Conservation (phyloP, 2,113 vertebrate genomes). For the Chiloscyllium plagiosum region DNA sequence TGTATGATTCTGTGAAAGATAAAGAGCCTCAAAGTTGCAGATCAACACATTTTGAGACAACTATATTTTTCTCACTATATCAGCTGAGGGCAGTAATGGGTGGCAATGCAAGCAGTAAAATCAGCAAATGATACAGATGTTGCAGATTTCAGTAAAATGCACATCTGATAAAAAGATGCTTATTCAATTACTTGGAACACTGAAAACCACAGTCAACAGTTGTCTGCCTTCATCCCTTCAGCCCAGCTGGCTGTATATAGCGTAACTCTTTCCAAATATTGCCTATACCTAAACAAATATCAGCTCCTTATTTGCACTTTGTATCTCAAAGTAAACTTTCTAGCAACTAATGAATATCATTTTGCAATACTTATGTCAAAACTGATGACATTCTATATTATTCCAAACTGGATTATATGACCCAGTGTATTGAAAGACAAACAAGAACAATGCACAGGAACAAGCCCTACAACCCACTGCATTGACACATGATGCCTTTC, state of each 20-base stretch:
- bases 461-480: too few relatives aligned
- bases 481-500: too few relatives aligned
- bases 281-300: neutral
- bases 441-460: too few relatives aligned
- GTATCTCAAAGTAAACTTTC: neutral
- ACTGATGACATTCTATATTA: neutral
- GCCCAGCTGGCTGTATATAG: neutral
- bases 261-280: neutral
- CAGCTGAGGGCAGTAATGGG: neutral
- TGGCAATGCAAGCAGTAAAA: neutral
- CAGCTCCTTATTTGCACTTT: neutral
- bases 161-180: neutral
- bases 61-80: neutral
- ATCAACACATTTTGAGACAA: neutral
- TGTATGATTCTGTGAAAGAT: conserved; percentile 25
- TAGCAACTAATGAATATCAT: neutral
- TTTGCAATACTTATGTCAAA: too few relatives aligned
- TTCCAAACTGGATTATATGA: neutral
- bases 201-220: neutral
- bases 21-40: neutral
- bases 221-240: neutral
- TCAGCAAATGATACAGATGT: neutral
- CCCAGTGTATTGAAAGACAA: neutral
- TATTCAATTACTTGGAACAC: neutral
- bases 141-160: conserved; percentile 7